Evolutionary conservation across 2,797 vertebrate genomes (phyloP).

Genomic region (Tenualosa ilisha): DNA sequence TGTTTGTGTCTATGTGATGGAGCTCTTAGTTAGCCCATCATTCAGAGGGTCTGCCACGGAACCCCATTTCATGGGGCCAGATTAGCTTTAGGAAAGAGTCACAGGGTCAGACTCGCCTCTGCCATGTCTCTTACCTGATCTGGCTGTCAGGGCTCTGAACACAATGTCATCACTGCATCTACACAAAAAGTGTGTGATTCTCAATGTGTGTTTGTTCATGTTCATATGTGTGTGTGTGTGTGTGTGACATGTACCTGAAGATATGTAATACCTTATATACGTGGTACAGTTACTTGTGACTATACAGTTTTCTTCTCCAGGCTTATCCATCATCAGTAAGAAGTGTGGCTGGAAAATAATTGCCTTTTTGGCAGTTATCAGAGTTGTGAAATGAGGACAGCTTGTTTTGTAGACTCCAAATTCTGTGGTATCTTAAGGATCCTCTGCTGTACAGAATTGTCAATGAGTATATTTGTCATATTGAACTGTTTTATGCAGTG

Average conservation of each 20-base stretch:
- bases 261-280: not conserved
- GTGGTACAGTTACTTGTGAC: not conserved
- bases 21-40: conserved; percentile 22
- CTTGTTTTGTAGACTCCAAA: not conserved
- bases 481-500: not conserved
- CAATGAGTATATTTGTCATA: not conserved
- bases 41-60: conserved; percentile 26
- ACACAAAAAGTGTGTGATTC: not conserved
- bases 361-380: not conserved
- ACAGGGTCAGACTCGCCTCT: not conserved
- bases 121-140: not conserved
- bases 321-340: not conserved
- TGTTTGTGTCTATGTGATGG: not conserved
- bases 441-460: not conserved
- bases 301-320: not conserved
- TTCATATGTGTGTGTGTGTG: not conserved
- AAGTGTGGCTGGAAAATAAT: not conserved
- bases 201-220: not conserved
- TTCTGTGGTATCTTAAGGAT: not conserved
- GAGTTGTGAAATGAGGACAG: not conserved
- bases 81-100: not conserved
- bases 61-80: conserved; percentile 13
- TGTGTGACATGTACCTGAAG: not conserved
- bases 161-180: not conserved
- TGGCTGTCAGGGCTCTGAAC: not conserved